These are phyloP conservation scores for Sinocyclocheilus rhinocerous DNA, from an alignment of 2,113 vertebrate species.

Conservation along the genomic window DNA sequence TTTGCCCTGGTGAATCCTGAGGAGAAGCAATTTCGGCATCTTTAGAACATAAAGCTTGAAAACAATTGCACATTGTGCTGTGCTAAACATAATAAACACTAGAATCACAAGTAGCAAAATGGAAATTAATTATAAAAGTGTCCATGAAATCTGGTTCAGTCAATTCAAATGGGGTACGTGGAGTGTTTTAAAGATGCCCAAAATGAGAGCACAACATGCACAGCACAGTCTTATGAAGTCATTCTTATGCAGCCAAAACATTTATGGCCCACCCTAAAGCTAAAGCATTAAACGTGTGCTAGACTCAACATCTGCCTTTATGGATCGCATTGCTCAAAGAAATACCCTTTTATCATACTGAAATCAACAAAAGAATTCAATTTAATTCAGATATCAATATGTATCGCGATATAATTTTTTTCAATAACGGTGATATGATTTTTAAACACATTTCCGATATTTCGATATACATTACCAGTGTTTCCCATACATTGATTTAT, in stretches of 20 bases:
- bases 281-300: not conserved
- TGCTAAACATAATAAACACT: constrained; percentile 28
- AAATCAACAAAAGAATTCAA: constrained; percentile 28
- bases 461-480: too few species aligned
- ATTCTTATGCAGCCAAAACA: constrained; percentile 10
- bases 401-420: too few species aligned
- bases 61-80: constrained; percentile 20
- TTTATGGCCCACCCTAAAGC: constrained; percentile 12
- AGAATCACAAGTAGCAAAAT: not conserved
- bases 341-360: constrained; percentile 10
- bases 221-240: not conserved
- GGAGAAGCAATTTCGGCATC: not conserved
- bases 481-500: too few species aligned
- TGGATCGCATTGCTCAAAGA: not conserved
- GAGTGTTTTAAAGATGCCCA: not conserved
- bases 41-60: constrained; percentile 56
- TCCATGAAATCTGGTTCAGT: not conserved
- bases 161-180: not conserved
- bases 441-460: too few species aligned
- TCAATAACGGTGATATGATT: too few species aligned
- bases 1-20: not conserved
- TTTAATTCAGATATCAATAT: too few species aligned
- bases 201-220: not conserved
- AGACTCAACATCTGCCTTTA: not conserved
- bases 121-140: not conserved